Conservation (phyloP, 37 sponge, comb jelly and placozoan species). For the Chondrosia reniformis region DNA sequence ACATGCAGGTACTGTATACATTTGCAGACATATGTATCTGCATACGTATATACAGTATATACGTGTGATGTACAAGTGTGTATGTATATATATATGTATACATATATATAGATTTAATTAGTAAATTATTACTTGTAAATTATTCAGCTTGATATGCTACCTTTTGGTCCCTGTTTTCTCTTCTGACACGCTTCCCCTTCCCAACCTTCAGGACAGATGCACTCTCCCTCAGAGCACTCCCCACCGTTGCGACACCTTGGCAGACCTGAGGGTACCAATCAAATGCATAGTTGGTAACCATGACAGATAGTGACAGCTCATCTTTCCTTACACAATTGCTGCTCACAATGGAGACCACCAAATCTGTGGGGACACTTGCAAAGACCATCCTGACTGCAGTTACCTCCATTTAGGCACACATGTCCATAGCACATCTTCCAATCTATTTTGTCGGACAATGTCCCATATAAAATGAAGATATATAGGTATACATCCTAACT, state of each 20-base stretch:
- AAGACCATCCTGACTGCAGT: background rate
- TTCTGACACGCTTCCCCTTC: conserved; percentile 4
- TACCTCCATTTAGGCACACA: background rate
- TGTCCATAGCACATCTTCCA: background rate
- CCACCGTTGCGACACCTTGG: background rate
- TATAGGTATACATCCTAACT: background rate
- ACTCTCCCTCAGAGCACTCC: background rate
- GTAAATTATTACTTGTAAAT: no score
- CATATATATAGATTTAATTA: background rate
- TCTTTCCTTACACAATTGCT: background rate
- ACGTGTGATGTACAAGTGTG: background rate
- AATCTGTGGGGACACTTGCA: background rate
- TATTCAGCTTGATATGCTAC: no score
- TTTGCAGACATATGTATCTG: background rate
- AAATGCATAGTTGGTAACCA: background rate
- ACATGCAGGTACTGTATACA: background rate
- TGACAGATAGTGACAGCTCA: no score
- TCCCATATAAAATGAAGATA: background rate
- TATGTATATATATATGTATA: background rate
- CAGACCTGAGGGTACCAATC: background rate
- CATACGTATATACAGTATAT: background rate
- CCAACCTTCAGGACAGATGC: conserved; percentile 6
- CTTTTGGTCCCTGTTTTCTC: no score
- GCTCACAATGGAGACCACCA: conserved; percentile 7
- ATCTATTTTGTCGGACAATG: background rate